phyloP scores from a whole-genome alignment of 2,797 vertebrate genomes.

The Lutjanus argentimaculatus region DNA sequence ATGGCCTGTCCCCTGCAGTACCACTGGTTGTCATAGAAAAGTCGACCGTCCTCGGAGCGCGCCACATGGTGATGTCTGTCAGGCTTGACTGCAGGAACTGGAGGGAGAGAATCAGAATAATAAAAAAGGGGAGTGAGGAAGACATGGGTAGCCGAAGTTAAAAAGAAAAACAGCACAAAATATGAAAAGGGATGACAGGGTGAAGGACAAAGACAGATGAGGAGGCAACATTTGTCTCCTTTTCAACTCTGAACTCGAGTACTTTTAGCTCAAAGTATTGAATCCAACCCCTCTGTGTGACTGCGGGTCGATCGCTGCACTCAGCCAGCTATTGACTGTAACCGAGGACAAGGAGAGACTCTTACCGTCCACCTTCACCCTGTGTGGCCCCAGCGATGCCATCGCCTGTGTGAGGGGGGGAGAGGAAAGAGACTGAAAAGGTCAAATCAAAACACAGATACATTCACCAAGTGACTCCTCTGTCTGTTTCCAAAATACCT shows the following conservation, averaged over 20 bases:
- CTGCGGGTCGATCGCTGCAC: constrained; percentile 45
- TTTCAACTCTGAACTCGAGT: constrained; percentile 13
- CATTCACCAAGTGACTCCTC: background rate
- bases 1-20: constrained; percentile 96
- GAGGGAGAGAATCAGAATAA: background rate
- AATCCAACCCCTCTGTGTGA: constrained; percentile 22
- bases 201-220: background rate
- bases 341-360: constrained; percentile 47
- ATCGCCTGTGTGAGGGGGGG: constrained; percentile 88
- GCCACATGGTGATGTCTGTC: constrained; percentile 92
- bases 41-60: constrained; percentile 94
- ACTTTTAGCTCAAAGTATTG: constrained; percentile 26
- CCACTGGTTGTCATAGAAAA: constrained; percentile 98
- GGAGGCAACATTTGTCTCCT: constrained; percentile 15
- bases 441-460: constrained; percentile 33
- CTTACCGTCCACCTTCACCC: constrained; percentile 97
- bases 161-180: constrained; percentile 4
- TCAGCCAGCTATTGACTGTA: constrained; percentile 64
- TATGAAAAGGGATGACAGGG: background rate
- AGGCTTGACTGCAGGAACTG: constrained; percentile 68
- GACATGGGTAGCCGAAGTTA: background rate
- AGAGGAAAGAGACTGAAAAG: constrained; percentile 41
- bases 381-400: constrained; percentile 95
- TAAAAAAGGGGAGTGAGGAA: background rate
- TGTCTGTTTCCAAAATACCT: constrained; percentile 83